A percentile compares a stretch with the other conserved stretches of the same genome.
Evolutionary conservation across 2,797 vertebrate genomes (phyloP).

Genomic region (Crypturellus tataupa): DNA sequence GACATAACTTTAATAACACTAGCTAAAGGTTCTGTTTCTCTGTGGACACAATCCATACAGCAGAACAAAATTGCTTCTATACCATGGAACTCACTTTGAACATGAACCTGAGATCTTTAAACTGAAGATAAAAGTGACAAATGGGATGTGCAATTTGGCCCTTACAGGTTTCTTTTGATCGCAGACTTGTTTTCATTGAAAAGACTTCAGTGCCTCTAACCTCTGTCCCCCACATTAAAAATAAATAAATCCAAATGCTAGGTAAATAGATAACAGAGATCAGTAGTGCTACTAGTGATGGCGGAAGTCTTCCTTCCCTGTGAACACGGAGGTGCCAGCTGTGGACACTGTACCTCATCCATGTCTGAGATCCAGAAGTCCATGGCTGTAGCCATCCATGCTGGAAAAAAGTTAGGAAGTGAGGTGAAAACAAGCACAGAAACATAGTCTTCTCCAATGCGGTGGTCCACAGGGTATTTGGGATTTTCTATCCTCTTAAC

Average conservation of each 20-base stretch:
- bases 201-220: slow-evolving; percentile 81
- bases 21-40: not conserved
- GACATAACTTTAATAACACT: not conserved
- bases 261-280: slow-evolving; percentile 79
- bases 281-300: slow-evolving; percentile 73
- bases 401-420: not conserved
- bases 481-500: too few species aligned
- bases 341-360: slow-evolving; percentile 62
- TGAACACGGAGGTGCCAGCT: slow-evolving; percentile 79
- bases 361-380: not conserved
- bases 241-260: slow-evolving; percentile 77
- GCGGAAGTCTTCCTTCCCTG: slow-evolving; percentile 86
- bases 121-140: not conserved
- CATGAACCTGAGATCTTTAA: not conserved
- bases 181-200: slow-evolving; percentile 85
- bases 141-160: not conserved
- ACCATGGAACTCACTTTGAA: not conserved
- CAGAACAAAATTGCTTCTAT: not conserved
- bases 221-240: slow-evolving; percentile 80
- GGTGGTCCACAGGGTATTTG: not conserved
- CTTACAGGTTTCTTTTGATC: slow-evolving; percentile 1
- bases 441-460: not conserved
- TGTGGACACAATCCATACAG: not conserved
- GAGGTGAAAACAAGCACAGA: not conserved
- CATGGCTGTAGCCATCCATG: not conserved